Conservation (phyloP, 30 jellyfish, hydroid and myxozoan species). For the Hydractinia echinata region DNA sequence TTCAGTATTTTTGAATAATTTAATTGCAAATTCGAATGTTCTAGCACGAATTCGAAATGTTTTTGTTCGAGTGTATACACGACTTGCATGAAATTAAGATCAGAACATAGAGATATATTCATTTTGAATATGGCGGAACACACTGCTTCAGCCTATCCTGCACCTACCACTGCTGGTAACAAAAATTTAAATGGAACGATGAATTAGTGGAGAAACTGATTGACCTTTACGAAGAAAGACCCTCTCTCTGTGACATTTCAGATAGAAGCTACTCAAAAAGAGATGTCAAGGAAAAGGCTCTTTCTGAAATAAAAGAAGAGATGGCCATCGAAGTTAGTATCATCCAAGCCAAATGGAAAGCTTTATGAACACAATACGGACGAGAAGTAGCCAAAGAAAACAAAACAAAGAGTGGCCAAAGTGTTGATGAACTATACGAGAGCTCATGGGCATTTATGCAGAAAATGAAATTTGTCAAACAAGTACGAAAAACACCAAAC, state of each 20-base stretch:
- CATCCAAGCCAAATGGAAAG: background rate
- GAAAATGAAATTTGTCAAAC: background rate
- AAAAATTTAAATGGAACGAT: background rate
- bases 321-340: background rate
- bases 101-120: no score
- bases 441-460: slow-evolving; percentile 1
- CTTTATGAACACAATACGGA: background rate
- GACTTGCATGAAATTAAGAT: no score
- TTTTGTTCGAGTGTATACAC: no score
- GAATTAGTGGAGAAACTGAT: background rate
- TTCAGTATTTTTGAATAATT: no score
- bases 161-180: background rate
- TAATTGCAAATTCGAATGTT: no score
- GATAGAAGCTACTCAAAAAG: background rate
- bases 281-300: slow-evolving; percentile 8
- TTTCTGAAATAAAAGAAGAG: slow-evolving; percentile 1
- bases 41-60: no score
- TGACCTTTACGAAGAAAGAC: slow-evolving; percentile 1
- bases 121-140: no score
- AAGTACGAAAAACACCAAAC: background rate
- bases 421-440: background rate
- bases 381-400: background rate
- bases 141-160: no score
- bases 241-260: background rate
- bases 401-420: slow-evolving; percentile 13